Conservation (phyloP, 1,140 invertebrate genomes). For the Drosophila sucinea region DNA sequence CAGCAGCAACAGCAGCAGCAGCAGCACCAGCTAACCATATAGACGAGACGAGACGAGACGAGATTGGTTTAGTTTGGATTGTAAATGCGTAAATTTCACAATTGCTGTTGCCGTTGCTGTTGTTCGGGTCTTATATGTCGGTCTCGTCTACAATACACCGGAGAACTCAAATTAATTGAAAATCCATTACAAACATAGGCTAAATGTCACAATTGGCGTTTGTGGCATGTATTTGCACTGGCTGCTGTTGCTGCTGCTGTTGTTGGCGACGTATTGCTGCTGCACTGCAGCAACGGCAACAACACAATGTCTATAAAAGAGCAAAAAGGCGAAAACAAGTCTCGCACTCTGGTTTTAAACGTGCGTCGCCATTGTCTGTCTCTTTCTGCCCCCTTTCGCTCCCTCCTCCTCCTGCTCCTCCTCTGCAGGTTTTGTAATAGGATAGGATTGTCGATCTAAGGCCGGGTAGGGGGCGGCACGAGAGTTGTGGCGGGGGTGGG, state of each 20-base stretch:
- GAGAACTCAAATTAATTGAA: slow-evolving; percentile 82
- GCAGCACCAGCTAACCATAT: not conserved
- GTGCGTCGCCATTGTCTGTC: slow-evolving; percentile 42
- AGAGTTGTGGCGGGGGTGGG: not conserved
- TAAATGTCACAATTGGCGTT: slow-evolving; percentile 82
- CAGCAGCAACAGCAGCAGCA: not conserved
- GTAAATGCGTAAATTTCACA: slow-evolving; percentile 79
- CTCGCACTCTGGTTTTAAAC: slow-evolving; percentile 73
- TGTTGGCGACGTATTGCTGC: slow-evolving; percentile 64
- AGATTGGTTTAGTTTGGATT: slow-evolving; percentile 17
- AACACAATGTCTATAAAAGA: slow-evolving; percentile 77
- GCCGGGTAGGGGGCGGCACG: not conserved
- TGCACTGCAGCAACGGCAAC: slow-evolving; percentile 31
- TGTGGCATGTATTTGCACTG: slow-evolving; percentile 77
- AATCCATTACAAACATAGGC: slow-evolving; percentile 82
- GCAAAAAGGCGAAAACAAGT: slow-evolving; percentile 79
- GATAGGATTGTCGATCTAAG: slow-evolving; percentile 40
- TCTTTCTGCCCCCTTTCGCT: slow-evolving; percentile 1
- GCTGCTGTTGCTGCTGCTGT: slow-evolving; percentile 44
- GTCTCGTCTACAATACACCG: slow-evolving; percentile 79
- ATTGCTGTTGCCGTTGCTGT: slow-evolving; percentile 54
- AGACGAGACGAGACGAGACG: slow-evolving; percentile 12
- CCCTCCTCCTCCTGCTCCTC: not conserved
- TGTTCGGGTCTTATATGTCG: slow-evolving; percentile 65
- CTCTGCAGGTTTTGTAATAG: slow-evolving; percentile 69